Conservation (phyloP, 2,113 vertebrate genomes). For the Indri indri region DNA sequence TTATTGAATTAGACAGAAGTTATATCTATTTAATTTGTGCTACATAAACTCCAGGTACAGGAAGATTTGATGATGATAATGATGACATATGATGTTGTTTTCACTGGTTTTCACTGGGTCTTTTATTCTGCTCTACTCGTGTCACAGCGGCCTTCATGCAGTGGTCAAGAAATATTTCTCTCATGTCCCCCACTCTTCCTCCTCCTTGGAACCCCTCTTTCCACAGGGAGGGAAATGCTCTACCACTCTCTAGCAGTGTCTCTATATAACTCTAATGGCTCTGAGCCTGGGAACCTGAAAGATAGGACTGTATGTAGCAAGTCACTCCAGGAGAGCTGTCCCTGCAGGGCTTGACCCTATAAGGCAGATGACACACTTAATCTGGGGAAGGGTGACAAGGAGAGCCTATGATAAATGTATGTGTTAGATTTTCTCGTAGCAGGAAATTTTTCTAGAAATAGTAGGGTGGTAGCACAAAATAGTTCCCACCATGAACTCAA, state of each 20-base stretch:
- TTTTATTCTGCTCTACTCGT: background rate
- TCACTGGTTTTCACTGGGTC: background rate
- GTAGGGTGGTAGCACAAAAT: too few relatives aligned
- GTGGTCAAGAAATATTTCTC: background rate
- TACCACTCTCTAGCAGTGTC: background rate
- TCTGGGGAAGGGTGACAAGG: background rate
- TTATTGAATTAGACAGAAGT: background rate
- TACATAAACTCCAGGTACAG: background rate
- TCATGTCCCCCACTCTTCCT: background rate
- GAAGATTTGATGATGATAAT: background rate
- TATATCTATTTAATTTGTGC: background rate
- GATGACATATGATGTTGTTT: background rate
- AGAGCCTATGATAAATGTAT: background rate
- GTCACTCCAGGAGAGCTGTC: background rate
- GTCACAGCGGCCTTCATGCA: background rate
- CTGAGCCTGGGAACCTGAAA: background rate
- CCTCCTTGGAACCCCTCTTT: background rate
- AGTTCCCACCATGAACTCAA: background rate
- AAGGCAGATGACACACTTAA: background rate
- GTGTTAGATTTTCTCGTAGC: background rate
- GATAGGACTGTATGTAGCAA: background rate
- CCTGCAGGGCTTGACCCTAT: background rate
- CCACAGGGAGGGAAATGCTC: background rate
- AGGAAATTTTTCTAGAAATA: background rate
- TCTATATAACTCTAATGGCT: background rate